Percentiles rank a stretch among this genome's conserved stretches.
phyloP scores from a whole-genome alignment of 1,140 invertebrate species.

The Drosophila micromelanica region DNA sequence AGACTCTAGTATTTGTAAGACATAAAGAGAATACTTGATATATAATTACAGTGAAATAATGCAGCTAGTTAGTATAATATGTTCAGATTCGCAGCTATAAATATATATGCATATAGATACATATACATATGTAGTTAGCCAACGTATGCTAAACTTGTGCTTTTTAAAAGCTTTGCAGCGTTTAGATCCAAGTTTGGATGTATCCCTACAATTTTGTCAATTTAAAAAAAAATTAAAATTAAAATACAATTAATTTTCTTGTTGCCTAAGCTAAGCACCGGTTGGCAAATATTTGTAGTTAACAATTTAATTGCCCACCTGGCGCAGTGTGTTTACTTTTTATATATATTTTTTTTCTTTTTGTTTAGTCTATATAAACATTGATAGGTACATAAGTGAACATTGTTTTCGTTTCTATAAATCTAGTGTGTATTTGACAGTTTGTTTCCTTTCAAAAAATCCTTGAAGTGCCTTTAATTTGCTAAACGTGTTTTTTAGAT shows the following conservation, averaged over 20 bases:
- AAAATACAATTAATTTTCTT: slow-evolving; percentile 45
- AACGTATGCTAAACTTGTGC: slow-evolving; percentile 37
- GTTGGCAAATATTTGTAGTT: slow-evolving; percentile 2
- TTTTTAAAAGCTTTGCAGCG: slow-evolving; percentile 65
- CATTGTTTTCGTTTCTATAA: slow-evolving; percentile 55
- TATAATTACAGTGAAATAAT: slow-evolving; percentile 20
- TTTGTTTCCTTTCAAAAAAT: slow-evolving; percentile 77
- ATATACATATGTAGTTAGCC: not conserved
- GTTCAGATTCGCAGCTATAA: slow-evolving; percentile 18
- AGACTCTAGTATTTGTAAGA: slow-evolving; percentile 61
- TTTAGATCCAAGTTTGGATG: slow-evolving; percentile 18
- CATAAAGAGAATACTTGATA: slow-evolving; percentile 15
- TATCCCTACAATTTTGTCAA: slow-evolving; percentile 80
- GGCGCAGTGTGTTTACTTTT: not conserved
- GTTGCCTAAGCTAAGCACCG: slow-evolving; percentile 40
- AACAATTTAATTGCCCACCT: slow-evolving; percentile 3
- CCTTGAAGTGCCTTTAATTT: slow-evolving; percentile 82
- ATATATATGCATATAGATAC: slow-evolving; percentile 6
- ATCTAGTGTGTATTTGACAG: slow-evolving; percentile 37
- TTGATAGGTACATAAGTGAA: slow-evolving; percentile 9
- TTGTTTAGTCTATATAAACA: slow-evolving; percentile 21
- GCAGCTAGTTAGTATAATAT: slow-evolving; percentile 31
- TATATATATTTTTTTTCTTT: slow-evolving; percentile 3
- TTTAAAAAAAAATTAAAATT: slow-evolving; percentile 38
- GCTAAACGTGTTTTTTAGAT: slow-evolving; percentile 79